A percentile compares a stretch with the other conserved stretches of the same genome.
phyloP scores from a whole-genome alignment of 2,113 vertebrate genomes.

The Prochilodus magdalenae region DNA sequence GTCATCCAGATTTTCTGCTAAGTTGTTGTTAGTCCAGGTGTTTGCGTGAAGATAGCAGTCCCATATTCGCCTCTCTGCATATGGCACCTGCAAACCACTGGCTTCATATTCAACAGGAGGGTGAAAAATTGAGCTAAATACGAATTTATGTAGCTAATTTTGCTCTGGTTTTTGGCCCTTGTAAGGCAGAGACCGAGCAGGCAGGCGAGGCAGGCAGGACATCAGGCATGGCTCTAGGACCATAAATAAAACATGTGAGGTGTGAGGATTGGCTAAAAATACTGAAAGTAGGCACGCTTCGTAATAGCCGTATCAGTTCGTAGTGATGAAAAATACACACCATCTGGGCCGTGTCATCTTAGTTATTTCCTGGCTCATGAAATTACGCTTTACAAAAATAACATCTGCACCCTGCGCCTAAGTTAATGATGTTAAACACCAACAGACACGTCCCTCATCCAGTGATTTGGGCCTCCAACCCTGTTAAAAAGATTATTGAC shows the following conservation, averaged over 20 bases:
- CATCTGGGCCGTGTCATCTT: conserved; percentile 1
- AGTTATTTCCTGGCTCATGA: conserved; percentile 23
- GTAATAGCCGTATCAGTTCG: too few species aligned
- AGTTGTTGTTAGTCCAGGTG: too few species aligned
- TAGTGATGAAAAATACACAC: background rate
- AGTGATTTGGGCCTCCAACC: conserved; percentile 12
- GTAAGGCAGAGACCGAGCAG: background rate
- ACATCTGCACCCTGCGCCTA: conserved; percentile 7
- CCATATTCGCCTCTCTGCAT: conserved; percentile 54
- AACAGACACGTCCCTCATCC: too few species aligned
- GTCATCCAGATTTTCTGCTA: too few species aligned
- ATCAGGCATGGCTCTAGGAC: too few species aligned
- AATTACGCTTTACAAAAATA: conserved; percentile 12
- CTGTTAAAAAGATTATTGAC: too few species aligned
- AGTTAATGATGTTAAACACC: background rate
- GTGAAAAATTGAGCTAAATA: too few species aligned
- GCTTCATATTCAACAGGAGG: conserved; percentile 21
- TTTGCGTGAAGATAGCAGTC: conserved; percentile 14
- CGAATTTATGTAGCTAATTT: conserved; percentile 53
- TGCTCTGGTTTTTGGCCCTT: conserved; percentile 31
- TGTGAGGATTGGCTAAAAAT: conserved; percentile 19
- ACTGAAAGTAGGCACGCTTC: conserved; percentile 20
- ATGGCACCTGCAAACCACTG: conserved; percentile 7
- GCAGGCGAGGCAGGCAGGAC: too few species aligned
- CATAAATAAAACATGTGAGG: conserved; percentile 27